phyloP scores from a whole-genome alignment of 2,113 vertebrate genomes.

The Bambusicola thoracicus region DNA sequence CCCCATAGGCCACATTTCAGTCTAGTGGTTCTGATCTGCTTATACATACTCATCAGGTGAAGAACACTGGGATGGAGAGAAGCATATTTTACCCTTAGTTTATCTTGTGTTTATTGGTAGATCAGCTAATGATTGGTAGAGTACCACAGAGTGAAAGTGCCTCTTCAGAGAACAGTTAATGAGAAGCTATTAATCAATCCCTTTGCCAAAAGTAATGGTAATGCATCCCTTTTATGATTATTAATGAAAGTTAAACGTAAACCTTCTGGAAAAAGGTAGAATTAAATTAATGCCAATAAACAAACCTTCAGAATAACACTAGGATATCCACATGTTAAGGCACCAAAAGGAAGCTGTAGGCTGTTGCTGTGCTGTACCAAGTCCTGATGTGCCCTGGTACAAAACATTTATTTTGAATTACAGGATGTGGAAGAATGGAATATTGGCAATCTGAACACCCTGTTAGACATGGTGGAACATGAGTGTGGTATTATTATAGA shows the following conservation, averaged over 20 bases:
- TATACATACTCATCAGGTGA: neutral
- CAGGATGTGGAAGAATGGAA: slow-evolving; percentile 95
- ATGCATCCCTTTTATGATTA: neutral
- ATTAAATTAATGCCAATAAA: neutral
- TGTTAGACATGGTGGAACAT: slow-evolving; percentile 98
- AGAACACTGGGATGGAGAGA: neutral
- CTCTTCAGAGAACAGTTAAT: neutral
- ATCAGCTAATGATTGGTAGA: neutral
- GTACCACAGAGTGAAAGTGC: neutral
- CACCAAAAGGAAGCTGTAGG: neutral
- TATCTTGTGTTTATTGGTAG: neutral
- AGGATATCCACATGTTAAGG: neutral
- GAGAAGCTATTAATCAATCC: neutral
- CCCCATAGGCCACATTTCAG: neutral
- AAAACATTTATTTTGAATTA: neutral
- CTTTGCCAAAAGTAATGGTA: neutral
- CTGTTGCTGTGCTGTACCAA: neutral
- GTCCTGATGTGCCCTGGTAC: neutral
- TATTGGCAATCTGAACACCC: slow-evolving; percentile 91
- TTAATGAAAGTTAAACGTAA: neutral
- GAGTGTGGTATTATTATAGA: slow-evolving; percentile 98
- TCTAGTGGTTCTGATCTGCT: neutral
- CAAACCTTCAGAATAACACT: neutral
- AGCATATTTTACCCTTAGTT: neutral
- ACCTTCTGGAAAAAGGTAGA: neutral